Percentiles rank a stretch among this genome's conserved stretches.
These are phyloP conservation scores for Dichetophora obliterata DNA, from an alignment of 2,888 invertebrate species.

Conservation along the genomic window DNA sequence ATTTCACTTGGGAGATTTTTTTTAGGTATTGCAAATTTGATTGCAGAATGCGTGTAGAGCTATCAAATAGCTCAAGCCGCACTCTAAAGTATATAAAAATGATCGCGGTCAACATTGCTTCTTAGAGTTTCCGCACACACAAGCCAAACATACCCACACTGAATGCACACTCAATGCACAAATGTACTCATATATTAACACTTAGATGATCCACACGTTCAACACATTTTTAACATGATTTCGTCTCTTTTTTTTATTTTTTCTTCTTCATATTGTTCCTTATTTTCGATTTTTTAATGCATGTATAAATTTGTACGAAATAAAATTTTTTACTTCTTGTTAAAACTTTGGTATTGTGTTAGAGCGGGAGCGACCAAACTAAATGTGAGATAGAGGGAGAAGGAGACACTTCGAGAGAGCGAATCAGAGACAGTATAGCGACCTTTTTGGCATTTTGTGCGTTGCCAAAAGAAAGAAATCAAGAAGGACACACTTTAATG, in stretches of 20 bases:
- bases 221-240: constrained; percentile 4
- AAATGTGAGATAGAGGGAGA: neutral
- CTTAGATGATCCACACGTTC: neutral
- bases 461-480: constrained; percentile 12
- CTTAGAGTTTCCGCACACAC: too few relatives aligned
- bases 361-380: neutral
- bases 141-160: too few relatives aligned
- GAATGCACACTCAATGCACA: neutral
- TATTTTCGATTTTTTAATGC: neutral
- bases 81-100: too few relatives aligned
- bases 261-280: neutral
- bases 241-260: neutral
- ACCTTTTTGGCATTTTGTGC: neutral
- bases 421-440: neutral
- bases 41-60: neutral
- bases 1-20: neutral
- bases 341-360: neutral
- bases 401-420: neutral
- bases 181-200: neutral
- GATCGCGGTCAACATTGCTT: too few relatives aligned
- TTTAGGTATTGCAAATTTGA: neutral
- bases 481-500: constrained; percentile 1
- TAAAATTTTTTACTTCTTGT: constrained; percentile 20
- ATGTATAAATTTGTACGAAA: constrained; percentile 14
- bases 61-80: too few relatives aligned